Evolutionary conservation across 2,113 vertebrate genomes (phyloP), one percentile per base, ranked within the genome.

Genomic region (Limanda limanda): DNA sequence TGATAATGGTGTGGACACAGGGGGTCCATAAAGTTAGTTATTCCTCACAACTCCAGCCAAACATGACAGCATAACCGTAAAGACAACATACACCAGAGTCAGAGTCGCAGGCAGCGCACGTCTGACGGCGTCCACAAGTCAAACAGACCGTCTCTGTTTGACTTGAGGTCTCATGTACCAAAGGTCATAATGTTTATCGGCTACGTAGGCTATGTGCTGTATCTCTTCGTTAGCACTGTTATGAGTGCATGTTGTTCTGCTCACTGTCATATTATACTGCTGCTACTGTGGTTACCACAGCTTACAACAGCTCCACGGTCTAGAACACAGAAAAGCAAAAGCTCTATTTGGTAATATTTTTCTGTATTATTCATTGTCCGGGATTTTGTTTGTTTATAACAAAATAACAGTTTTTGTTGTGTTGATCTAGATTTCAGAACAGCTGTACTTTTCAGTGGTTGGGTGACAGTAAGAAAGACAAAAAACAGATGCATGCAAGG

Each of bases 31-130:
- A 68, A 68, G 25, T 45, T 18, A 35, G 21, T 15, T 48, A 17
- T 77, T 72, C 48, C 64, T 62, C 65, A 68, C 23, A 75, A 58
- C 58, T 58, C 40, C 52, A 51, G 78, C 67, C 75, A 74, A 62
- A 74, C 31, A 51, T 76, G 68, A 52, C 51, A 48, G 58, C 52
- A 45, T 2, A 23, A 37, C 42, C 15, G 35, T 25, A 40, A 51
- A 64, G 67, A 57, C 51, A 63, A 54, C 74, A 70, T 0, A 42
- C 37, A 20, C 23, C 59, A 62, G 47, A 51, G 54, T 24, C 42
- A 15, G 59, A 77, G 63, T 4, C 6, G 21, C 45, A 5, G 37
- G 9, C 31, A 31, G 31, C 31, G 31, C 31, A 37, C 9, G 35
- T 37, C 9, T 37, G 35, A 37, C 71, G 52, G 71, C 47, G 18